phyloP scores from a whole-genome alignment of 2,113 vertebrate genomes.

The Anthoscopus minutus region DNA sequence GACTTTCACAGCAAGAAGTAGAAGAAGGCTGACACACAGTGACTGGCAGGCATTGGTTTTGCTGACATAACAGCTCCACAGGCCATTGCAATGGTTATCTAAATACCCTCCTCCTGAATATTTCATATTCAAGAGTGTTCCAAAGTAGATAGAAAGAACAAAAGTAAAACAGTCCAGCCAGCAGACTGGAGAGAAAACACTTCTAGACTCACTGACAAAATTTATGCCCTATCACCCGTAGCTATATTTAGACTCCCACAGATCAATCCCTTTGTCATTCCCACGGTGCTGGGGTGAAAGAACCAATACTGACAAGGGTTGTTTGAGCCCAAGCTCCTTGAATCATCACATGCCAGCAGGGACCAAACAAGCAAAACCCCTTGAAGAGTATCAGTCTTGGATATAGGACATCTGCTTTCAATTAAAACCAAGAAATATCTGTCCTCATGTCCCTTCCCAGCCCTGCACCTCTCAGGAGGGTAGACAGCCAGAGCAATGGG shows the following conservation, averaged over 20 bases:
- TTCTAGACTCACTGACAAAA: neutral
- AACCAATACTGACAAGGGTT: neutral
- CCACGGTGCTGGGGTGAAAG: neutral
- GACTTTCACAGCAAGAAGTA: neutral
- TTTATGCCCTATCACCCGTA: neutral
- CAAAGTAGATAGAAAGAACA: neutral
- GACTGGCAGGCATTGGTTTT: neutral
- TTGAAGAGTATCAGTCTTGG: neutral
- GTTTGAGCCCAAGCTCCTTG: neutral
- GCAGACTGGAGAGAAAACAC: neutral
- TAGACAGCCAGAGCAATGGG: neutral
- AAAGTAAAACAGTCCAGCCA: neutral
- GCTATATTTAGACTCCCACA: neutral
- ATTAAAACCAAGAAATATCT: neutral
- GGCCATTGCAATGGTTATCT: neutral
- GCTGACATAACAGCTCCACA: neutral
- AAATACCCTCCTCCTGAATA: neutral
- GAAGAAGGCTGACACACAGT: neutral
- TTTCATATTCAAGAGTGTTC: neutral
- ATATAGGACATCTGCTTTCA: neutral
- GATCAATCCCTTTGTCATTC: neutral
- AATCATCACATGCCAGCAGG: neutral
- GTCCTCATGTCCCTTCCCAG: accelerated
- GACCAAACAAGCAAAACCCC: neutral
- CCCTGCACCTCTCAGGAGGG: neutral